A percentile compares a stretch with the other conserved stretches of the same genome.
These are phyloP conservation scores for Orchestes rusci DNA, from an alignment of 2,888 invertebrate genomes.

Conservation along the genomic window DNA sequence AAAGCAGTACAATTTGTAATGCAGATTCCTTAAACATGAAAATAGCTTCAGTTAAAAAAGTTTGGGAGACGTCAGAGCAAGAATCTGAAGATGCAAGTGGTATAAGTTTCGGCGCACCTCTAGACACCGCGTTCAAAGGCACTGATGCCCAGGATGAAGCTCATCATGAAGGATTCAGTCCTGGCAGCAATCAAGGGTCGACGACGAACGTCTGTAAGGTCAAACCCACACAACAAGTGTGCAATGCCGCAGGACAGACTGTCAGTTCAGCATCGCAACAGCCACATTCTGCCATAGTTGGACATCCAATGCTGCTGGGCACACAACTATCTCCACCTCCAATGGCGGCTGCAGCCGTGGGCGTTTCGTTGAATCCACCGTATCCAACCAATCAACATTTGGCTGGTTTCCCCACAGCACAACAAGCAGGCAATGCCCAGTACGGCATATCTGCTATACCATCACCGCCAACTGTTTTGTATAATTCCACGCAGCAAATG, in stretches of 20 bases:
- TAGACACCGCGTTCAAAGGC: slow-evolving; percentile 44
- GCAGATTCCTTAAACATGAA: slow-evolving; percentile 84
- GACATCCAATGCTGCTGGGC: slow-evolving; percentile 41
- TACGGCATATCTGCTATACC: slow-evolving; percentile 81
- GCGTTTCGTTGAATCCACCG: slow-evolving; percentile 49
- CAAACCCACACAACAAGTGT: slow-evolving; percentile 76
- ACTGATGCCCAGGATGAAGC: slow-evolving; percentile 43
- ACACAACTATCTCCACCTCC: slow-evolving; percentile 54
- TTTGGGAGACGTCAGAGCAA: slow-evolving; percentile 63
- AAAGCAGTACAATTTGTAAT: slow-evolving; percentile 64
- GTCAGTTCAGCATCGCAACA: slow-evolving; percentile 35
- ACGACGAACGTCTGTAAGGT: slow-evolving; percentile 70
- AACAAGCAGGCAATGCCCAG: slow-evolving; percentile 46
- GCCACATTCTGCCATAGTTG: slow-evolving; percentile 41
- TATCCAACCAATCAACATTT: slow-evolving; percentile 55
- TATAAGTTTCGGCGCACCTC: slow-evolving; percentile 32
- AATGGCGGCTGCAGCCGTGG: slow-evolving; percentile 49
- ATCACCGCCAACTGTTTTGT: slow-evolving; percentile 78
- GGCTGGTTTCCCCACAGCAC: slow-evolving; percentile 56
- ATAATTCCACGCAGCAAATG: slow-evolving; percentile 68
- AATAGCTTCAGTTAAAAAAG: slow-evolving; percentile 88
- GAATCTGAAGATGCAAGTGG: slow-evolving; percentile 38
- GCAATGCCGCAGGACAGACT: slow-evolving; percentile 44
- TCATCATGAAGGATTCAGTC: slow-evolving; percentile 51
- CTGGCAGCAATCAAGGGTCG: slow-evolving; percentile 40